Evolutionary conservation across 1,140 invertebrate genomes (phyloP).

Genomic region (Neodiprion lecontei): DNA sequence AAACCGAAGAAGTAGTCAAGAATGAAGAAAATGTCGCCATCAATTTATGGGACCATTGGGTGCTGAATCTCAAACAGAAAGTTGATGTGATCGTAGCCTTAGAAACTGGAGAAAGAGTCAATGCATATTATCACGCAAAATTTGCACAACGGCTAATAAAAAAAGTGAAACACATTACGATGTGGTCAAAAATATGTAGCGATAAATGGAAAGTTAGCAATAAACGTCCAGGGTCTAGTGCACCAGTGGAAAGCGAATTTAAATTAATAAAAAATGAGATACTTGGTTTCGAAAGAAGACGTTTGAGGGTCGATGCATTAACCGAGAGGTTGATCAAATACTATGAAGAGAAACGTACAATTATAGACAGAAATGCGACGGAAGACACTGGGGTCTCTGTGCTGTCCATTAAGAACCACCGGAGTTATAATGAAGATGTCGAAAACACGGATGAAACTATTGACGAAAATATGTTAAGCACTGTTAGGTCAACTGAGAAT

Average conservation of each 20-base stretch:
- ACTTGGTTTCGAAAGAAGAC: too few relatives aligned
- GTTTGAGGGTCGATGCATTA: too few relatives aligned
- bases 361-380: too few relatives aligned
- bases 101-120: constrained; percentile 14
- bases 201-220: constrained; percentile 25
- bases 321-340: too few relatives aligned
- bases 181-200: constrained; percentile 21
- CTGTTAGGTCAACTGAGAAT: too few relatives aligned
- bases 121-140: background rate
- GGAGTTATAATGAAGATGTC: too few relatives aligned
- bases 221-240: constrained; percentile 22
- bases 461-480: too few relatives aligned
- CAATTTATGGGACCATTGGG: background rate
- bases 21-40: background rate
- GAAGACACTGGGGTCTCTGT: too few relatives aligned
- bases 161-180: constrained; percentile 16
- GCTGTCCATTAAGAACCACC: too few relatives aligned
- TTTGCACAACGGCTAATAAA: constrained; percentile 15
- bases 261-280: constrained; percentile 22
- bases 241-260: constrained; percentile 24
- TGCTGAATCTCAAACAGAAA: background rate
- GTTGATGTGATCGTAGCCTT: constrained; percentile 6
- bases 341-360: too few relatives aligned
- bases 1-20: background rate
- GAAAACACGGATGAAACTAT: too few relatives aligned